phyloP scores from a whole-genome alignment of 2,888 invertebrate species.

The Latrodectus elegans region DNA sequence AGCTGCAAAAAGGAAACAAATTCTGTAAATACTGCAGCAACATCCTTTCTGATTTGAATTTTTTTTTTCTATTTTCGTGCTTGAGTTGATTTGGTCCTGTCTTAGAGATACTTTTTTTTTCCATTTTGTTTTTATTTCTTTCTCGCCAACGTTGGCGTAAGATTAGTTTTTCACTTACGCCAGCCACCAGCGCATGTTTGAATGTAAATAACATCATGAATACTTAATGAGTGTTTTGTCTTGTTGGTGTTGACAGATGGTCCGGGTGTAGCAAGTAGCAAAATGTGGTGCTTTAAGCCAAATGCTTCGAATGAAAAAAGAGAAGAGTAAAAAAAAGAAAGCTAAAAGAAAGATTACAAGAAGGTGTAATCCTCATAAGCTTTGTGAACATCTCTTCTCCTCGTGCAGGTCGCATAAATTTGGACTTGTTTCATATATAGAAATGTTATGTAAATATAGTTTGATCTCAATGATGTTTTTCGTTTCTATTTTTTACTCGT shows the following conservation, averaged over 20 bases:
- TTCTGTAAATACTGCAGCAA: too few species aligned
- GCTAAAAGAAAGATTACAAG: neutral
- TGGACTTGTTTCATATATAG: constrained; percentile 39
- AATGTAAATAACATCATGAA: constrained; percentile 66
- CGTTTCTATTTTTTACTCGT: neutral
- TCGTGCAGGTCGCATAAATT: constrained; percentile 2
- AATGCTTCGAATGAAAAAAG: neutral
- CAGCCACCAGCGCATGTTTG: constrained; percentile 46
- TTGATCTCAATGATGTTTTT: neutral
- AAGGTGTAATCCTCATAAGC: neutral
- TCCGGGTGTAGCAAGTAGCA: neutral
- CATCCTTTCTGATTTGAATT: too few species aligned
- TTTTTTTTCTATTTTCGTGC: neutral
- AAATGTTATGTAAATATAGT: constrained; percentile 60
- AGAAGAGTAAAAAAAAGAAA: constrained; percentile 15
- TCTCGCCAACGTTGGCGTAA: neutral
- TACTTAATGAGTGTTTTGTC: constrained; percentile 49
- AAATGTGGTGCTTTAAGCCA: constrained; percentile 1
- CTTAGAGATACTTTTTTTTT: neutral
- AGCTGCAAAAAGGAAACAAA: too few species aligned
- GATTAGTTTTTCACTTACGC: constrained; percentile 59
- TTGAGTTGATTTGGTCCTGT: neutral
- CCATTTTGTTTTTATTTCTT: constrained; percentile 3
- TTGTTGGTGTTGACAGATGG: constrained; percentile 46
- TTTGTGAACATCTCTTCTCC: neutral